A percentile compares a stretch with the other conserved stretches of the same genome.
Evolutionary conservation across 1,140 invertebrate genomes (phyloP).

Genomic region (Anoplophora glabripennis): DNA sequence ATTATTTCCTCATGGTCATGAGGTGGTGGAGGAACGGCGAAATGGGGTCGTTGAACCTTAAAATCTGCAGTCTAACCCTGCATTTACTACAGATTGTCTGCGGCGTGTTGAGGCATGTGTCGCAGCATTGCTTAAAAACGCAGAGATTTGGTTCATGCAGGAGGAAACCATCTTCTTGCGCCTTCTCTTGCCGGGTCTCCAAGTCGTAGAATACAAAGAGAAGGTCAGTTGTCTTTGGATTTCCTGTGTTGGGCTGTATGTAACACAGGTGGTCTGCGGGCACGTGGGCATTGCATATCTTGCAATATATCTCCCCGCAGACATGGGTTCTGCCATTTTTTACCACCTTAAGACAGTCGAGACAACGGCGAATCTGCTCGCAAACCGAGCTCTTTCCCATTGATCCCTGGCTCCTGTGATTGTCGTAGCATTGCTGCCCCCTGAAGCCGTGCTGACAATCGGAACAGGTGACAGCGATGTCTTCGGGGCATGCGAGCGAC

Average conservation of each 20-base stretch:
- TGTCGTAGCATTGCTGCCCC: not conserved
- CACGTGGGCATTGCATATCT: conserved; percentile 8
- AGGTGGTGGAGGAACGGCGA: not conserved
- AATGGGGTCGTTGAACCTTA: too few relatives aligned
- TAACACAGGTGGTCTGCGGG: conserved; percentile 20
- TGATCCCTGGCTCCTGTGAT: not conserved
- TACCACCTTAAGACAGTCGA: conserved; percentile 3
- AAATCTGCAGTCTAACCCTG: too few relatives aligned
- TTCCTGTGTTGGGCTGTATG: conserved; percentile 11
- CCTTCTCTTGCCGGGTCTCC: conserved; percentile 21
- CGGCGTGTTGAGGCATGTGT: conserved; percentile 2
- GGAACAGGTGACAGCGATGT: not conserved
- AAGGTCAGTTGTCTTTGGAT: conserved; percentile 9
- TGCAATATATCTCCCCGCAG: conserved; percentile 16
- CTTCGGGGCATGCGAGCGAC: not conserved
- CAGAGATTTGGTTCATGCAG: conserved; percentile 20
- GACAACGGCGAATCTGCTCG: not conserved
- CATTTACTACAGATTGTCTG: conserved; percentile 8
- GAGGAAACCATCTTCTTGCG: conserved; percentile 1
- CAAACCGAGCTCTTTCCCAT: too few relatives aligned
- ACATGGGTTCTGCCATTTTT: not conserved
- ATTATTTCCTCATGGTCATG: not conserved
- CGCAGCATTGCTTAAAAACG: conserved; percentile 10
- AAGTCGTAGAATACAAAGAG: conserved; percentile 26
- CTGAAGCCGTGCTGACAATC: not conserved